Evolutionary conservation across 2,797 vertebrate species (phyloP).

Genomic region (Peromyscus attwateri): DNA sequence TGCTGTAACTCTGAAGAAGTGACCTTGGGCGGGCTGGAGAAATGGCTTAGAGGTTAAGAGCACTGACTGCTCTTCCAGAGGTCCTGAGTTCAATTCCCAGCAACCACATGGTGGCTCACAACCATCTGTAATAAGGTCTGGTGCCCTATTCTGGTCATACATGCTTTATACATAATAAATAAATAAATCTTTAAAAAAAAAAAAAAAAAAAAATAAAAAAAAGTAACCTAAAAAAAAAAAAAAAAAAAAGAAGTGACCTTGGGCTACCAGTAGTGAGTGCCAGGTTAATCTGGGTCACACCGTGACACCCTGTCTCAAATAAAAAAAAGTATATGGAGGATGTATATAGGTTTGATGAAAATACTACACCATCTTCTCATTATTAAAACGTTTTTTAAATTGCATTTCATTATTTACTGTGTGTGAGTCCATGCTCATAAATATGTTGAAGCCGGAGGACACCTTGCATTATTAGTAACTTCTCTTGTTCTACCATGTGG

Average conservation of each 20-base stretch:
- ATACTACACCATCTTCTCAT: background rate
- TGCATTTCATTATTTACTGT: background rate
- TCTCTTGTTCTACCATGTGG: background rate
- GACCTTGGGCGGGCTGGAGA: too few species aligned
- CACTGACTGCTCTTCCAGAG: too few species aligned
- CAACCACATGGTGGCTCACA: too few species aligned
- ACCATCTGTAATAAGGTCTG: too few species aligned
- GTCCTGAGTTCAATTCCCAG: too few species aligned
- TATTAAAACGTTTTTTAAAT: background rate
- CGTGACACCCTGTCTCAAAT: background rate
- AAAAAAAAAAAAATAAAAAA: too few species aligned
- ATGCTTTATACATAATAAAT: too few species aligned
- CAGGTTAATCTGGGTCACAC: background rate
- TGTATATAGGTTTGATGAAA: background rate
- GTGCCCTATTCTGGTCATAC: too few species aligned
- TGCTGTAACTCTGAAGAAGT: background rate
- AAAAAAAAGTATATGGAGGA: background rate
- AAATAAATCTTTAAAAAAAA: too few species aligned
- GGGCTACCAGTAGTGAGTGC: background rate
- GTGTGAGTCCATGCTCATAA: too few species aligned
- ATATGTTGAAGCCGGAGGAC: background rate
- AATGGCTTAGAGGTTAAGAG: too few species aligned
- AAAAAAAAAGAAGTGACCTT: background rate
- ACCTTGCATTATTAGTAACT: background rate
- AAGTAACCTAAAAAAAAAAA: too few species aligned